Evolutionary conservation across 2,888 invertebrate genomes (phyloP).

Genomic region (Drosophila sordidula): DNA sequence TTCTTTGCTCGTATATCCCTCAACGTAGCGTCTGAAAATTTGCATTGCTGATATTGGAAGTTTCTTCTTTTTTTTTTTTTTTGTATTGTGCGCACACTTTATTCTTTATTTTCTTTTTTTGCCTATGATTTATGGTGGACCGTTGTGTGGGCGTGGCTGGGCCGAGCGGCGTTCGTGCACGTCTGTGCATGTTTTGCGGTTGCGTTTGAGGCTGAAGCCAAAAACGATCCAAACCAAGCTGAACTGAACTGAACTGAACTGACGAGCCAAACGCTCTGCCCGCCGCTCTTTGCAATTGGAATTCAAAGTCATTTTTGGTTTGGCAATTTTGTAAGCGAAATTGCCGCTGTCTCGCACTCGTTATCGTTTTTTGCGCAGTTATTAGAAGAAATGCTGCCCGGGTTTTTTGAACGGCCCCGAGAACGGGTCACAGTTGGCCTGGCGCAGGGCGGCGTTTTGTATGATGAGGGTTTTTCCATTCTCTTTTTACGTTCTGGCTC

Average conservation of each 20-base stretch:
- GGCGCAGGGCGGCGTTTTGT: slow-evolving; percentile 49
- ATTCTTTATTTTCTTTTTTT: slow-evolving; percentile 52
- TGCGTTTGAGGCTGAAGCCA: slow-evolving; percentile 62
- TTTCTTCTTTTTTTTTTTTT: slow-evolving; percentile 26
- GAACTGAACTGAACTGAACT: slow-evolving; percentile 33
- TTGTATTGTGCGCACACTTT: slow-evolving; percentile 54
- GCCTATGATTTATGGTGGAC: slow-evolving; percentile 76
- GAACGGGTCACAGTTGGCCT: slow-evolving; percentile 70
- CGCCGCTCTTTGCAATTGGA: slow-evolving; percentile 69
- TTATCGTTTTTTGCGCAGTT: slow-evolving; percentile 75
- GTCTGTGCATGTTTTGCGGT: slow-evolving; percentile 78
- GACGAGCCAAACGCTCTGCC: slow-evolving; percentile 44
- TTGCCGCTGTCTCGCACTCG: slow-evolving; percentile 76
- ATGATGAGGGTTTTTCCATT: slow-evolving; percentile 68
- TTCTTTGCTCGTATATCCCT: slow-evolving; percentile 32
- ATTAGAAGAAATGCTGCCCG: slow-evolving; percentile 71
- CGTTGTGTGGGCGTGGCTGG: slow-evolving; percentile 71
- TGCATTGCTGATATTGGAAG: slow-evolving; percentile 78
- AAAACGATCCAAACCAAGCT: slow-evolving; percentile 29
- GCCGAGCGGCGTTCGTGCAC: slow-evolving; percentile 53
- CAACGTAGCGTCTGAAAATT: slow-evolving; percentile 62
- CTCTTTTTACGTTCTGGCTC: slow-evolving; percentile 18
- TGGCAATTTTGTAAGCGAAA: slow-evolving; percentile 80
- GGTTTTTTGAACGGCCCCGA: slow-evolving; percentile 23
- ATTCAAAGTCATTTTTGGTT: slow-evolving; percentile 80